Evolutionary conservation across 2,797 vertebrate species (phyloP).

Genomic region (Dryobates pubescens): DNA sequence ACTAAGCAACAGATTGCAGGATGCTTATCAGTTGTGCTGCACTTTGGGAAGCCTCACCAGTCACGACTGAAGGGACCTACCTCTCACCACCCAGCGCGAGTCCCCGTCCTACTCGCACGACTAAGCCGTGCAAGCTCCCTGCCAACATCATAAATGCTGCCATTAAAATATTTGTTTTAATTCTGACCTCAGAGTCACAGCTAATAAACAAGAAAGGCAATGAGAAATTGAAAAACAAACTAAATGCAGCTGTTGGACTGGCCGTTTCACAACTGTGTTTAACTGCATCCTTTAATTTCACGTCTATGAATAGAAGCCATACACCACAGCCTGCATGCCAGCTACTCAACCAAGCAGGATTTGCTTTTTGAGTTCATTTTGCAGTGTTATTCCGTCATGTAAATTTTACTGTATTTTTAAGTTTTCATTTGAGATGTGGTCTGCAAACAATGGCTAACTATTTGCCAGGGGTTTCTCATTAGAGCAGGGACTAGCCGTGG

Average conservation of each 20-base stretch:
- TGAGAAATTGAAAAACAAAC: slow-evolving; percentile 85
- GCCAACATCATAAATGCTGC: slow-evolving; percentile 76
- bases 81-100: slow-evolving; percentile 56
- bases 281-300: slow-evolving; percentile 83
- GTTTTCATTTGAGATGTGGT: slow-evolving; percentile 57
- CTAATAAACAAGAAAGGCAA: slow-evolving; percentile 87
- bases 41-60: not conserved
- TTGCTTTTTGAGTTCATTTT: slow-evolving; percentile 53
- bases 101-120: slow-evolving; percentile 24
- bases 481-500: not conserved
- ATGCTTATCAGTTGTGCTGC: slow-evolving; percentile 45
- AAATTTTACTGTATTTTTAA: slow-evolving; percentile 72
- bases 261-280: slow-evolving; percentile 81
- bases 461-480: not conserved
- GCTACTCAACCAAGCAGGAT: not conserved
- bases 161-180: slow-evolving; percentile 85
- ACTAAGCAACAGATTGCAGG: slow-evolving; percentile 33
- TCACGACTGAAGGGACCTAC: slow-evolving; percentile 13
- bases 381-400: slow-evolving; percentile 67
- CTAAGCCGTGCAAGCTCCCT: not conserved
- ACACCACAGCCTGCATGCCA: slow-evolving; percentile 67
- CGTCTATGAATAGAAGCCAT: slow-evolving; percentile 78
- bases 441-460: not conserved
- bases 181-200: slow-evolving; percentile 85
- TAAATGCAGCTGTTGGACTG: slow-evolving; percentile 85